Evolutionary conservation across 2,888 invertebrate genomes (phyloP).

Genomic region (Andrena marginata): DNA sequence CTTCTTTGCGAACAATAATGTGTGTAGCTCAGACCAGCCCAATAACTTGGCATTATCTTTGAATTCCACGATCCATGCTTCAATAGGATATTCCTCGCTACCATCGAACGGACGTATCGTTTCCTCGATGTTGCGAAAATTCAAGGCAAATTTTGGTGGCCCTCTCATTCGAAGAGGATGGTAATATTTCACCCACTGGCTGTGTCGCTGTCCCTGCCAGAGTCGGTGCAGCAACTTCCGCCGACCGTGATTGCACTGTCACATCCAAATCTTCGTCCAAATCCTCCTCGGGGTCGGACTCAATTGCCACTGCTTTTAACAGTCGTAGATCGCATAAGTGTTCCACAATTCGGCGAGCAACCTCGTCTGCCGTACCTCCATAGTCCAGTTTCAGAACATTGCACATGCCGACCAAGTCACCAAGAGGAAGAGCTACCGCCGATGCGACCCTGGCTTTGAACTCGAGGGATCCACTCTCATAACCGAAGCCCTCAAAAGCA

Average conservation of each 20-base stretch:
- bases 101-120: slow-evolving; percentile 15
- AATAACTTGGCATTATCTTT: slow-evolving; percentile 19
- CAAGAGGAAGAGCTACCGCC: neutral
- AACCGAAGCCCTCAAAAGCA: neutral
- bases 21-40: slow-evolving; percentile 17
- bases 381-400: slow-evolving; percentile 10
- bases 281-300: neutral
- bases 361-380: neutral
- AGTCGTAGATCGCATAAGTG: neutral
- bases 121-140: slow-evolving; percentile 12
- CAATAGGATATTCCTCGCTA: slow-evolving; percentile 11
- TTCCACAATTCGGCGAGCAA: neutral
- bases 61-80: slow-evolving; percentile 8
- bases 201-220: too few species aligned
- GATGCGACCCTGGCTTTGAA: neutral
- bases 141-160: neutral
- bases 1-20: slow-evolving; percentile 17
- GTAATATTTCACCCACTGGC: too few species aligned
- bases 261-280: neutral
- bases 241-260: neutral
- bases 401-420: slow-evolving; percentile 3
- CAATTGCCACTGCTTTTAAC: neutral
- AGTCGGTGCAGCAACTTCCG: neutral
- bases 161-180: too few species aligned
- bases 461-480: neutral